phyloP scores from a whole-genome alignment of 2,888 invertebrate species.

The Calameuta filiformis region DNA sequence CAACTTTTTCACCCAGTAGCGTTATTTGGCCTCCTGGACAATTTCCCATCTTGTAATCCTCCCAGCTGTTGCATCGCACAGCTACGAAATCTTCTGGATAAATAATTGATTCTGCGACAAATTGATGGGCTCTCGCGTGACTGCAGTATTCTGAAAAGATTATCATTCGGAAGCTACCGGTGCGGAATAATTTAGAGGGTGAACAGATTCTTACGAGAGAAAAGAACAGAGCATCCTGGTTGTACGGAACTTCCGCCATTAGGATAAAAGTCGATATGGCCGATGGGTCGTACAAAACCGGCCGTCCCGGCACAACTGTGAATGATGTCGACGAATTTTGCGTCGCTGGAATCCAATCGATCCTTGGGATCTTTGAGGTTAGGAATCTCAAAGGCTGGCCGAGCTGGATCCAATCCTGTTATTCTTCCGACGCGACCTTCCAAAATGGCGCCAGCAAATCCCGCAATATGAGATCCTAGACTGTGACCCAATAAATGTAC shows the following conservation, averaged over 20 bases:
- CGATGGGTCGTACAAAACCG: conserved; percentile 66
- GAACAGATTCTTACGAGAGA: conserved; percentile 37
- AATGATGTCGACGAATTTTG: conserved; percentile 68
- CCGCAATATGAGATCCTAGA: conserved; percentile 48
- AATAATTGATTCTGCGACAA: conserved; percentile 51
- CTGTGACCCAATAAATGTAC: conserved; percentile 51
- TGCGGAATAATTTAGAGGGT: background rate
- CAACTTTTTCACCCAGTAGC: conserved; percentile 52
- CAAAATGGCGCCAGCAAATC: conserved; percentile 45
- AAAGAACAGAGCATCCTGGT: conserved; percentile 49
- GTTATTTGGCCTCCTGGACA: conserved; percentile 59
- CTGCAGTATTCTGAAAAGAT: conserved; percentile 45
- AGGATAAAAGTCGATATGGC: conserved; percentile 67
- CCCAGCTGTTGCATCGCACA: conserved; percentile 46
- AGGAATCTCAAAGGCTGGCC: conserved; percentile 66
- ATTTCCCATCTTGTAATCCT: conserved; percentile 42
- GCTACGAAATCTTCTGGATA: conserved; percentile 48
- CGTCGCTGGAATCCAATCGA: conserved; percentile 66
- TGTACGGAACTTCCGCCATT: conserved; percentile 52
- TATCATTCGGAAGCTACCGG: background rate
- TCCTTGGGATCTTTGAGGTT: conserved; percentile 62
- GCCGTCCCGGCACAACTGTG: conserved; percentile 68
- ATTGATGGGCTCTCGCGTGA: conserved; percentile 50
- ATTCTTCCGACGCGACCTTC: conserved; percentile 50
- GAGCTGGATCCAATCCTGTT: conserved; percentile 66